Evolutionary conservation across 2,797 vertebrate genomes (phyloP).

Genomic region (Hyperoplus immaculatus): DNA sequence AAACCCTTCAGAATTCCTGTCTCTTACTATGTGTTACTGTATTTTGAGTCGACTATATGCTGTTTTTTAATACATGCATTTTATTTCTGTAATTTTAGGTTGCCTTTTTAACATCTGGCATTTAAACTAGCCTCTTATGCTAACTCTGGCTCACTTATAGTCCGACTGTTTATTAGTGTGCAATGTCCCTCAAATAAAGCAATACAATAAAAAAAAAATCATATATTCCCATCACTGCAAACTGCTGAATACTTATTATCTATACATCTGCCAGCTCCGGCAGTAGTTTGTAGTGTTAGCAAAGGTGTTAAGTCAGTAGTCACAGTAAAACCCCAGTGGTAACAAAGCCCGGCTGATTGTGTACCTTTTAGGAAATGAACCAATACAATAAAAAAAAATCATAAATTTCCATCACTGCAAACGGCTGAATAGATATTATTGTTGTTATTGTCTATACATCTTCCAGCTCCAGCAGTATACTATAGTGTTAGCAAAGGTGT

Average conservation of each 20-base stretch:
- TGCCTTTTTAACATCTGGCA: too few species aligned
- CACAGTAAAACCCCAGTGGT: conserved; percentile 47
- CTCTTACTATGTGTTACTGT: not conserved
- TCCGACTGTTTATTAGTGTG: too few species aligned
- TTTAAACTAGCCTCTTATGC: too few species aligned
- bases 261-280: conserved; percentile 32
- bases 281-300: not conserved
- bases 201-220: too few species aligned
- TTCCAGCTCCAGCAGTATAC: conserved; percentile 24
- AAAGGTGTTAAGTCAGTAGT: conserved; percentile 50
- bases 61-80: too few species aligned
- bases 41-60: too few species aligned
- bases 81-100: too few species aligned
- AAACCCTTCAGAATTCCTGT: not conserved
- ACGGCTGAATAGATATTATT: not conserved
- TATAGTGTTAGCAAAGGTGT: conserved; percentile 14
- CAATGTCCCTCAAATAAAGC: too few species aligned
- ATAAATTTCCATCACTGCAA: not conserved
- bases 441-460: conserved; percentile 43
- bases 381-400: too few species aligned
- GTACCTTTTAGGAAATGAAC: conserved; percentile 55
- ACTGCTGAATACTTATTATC: conserved; percentile 28
- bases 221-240: not conserved
- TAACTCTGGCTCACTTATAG: too few species aligned
- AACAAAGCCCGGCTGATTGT: conserved; percentile 46